Percentiles rank a stretch among this genome's conserved stretches.
phyloP scores from a whole-genome alignment of 2,113 vertebrate species.

The Camelus dromedarius region DNA sequence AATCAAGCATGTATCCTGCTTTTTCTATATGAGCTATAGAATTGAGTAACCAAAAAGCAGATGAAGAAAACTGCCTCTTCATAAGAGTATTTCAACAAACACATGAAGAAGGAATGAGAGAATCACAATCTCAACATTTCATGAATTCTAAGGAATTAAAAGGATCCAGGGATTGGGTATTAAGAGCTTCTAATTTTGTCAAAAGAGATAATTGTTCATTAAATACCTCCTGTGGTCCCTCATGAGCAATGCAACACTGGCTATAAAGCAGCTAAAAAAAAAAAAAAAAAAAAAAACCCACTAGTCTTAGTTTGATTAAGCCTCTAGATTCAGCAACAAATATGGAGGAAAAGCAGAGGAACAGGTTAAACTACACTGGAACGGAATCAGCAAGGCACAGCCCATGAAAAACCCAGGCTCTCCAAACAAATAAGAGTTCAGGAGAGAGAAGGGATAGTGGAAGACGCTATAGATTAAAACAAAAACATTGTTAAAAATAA shows the following conservation, averaged over 20 bases:
- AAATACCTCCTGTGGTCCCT: neutral
- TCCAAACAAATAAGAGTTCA: neutral
- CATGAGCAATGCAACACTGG: neutral
- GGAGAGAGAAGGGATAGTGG: neutral
- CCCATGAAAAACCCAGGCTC: neutral
- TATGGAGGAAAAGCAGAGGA: neutral
- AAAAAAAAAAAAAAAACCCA: neutral
- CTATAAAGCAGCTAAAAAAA: neutral
- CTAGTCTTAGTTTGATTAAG: neutral
- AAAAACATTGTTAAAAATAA: neutral
- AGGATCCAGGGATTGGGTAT: neutral
- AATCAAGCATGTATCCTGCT: slow-evolving; percentile 6
- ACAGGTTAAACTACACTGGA: neutral
- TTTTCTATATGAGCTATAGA: slow-evolving; percentile 44
- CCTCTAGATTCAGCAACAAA: neutral
- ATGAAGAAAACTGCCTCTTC: neutral
- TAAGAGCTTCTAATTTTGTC: neutral
- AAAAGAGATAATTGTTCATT: neutral
- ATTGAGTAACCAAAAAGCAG: neutral
- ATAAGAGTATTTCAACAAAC: neutral
- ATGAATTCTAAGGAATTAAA: neutral
- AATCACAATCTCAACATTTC: neutral
- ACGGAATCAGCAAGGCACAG: neutral
- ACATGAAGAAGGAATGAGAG: neutral
- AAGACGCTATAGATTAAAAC: neutral